These are phyloP conservation scores for Cyprinella venusta DNA, from an alignment of 2,797 vertebrate species.

Conservation along the genomic window DNA sequence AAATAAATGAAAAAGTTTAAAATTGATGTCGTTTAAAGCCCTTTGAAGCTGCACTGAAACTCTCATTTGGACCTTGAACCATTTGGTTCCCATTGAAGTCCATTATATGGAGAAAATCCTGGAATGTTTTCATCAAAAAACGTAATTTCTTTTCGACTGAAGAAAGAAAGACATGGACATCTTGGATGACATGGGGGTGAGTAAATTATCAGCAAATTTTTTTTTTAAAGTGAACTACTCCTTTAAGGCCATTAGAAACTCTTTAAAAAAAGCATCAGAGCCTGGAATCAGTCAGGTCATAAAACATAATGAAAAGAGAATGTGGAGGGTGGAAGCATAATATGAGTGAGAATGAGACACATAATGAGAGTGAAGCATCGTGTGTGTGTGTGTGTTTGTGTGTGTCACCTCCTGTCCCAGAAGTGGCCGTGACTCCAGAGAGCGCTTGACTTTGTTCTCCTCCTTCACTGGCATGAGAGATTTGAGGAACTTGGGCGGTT, in stretches of 20 bases:
- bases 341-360: slow-evolving; percentile 12
- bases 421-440: slow-evolving; percentile 88
- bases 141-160: no score
- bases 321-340: not conserved
- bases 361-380: not conserved
- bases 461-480: slow-evolving; percentile 94
- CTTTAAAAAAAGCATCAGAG: not conserved
- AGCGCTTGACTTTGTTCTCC: slow-evolving; percentile 86
- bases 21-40: no score
- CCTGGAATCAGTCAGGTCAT: not conserved
- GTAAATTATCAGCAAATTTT: no score
- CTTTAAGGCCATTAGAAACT: not conserved
- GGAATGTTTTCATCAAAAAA: no score
- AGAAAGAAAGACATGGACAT: no score
- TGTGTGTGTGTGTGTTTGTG: slow-evolving; percentile 3
- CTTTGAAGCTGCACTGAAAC: no score
- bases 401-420: slow-evolving; percentile 90
- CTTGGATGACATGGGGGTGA: no score
- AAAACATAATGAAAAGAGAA: not conserved
- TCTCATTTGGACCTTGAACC: no score
- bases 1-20: no score
- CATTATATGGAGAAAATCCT: no score
- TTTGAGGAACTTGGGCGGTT: slow-evolving; percentile 96
- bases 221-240: no score
- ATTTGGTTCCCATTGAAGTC: no score